Evolutionary conservation across 2,113 vertebrate genomes (phyloP).

Genomic region (Eira barbara): DNA sequence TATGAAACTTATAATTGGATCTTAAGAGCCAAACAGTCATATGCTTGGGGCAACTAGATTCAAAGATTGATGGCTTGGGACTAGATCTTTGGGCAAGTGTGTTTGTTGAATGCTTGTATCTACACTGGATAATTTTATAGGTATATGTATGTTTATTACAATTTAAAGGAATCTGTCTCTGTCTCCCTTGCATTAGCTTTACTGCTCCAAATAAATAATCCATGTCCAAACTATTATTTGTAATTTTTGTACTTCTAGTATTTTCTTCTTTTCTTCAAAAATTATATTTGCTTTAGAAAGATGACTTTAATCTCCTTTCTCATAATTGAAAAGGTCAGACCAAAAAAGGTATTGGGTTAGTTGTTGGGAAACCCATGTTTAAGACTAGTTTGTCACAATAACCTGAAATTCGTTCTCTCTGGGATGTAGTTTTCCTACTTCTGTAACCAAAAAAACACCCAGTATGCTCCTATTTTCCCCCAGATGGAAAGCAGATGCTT

Average conservation of each 20-base stretch:
- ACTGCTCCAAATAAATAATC: not conserved
- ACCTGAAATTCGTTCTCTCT: not conserved
- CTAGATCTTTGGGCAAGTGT: not conserved
- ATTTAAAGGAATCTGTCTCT: not conserved
- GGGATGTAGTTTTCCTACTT: not conserved
- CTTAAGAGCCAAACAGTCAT: not conserved
- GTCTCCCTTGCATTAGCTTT: not conserved
- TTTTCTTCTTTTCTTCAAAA: not conserved
- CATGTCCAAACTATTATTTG: not conserved
- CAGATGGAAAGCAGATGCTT: not conserved
- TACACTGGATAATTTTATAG: not conserved
- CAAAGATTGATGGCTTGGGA: not conserved
- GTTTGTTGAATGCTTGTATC: not conserved
- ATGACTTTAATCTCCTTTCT: not conserved
- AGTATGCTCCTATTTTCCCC: not conserved
- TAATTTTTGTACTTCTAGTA: not conserved
- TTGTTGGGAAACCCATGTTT: not conserved
- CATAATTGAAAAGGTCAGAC: not conserved
- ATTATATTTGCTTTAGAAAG: not conserved
- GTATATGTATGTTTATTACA: not conserved
- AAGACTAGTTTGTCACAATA: not conserved
- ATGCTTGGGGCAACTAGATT: not conserved
- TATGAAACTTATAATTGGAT: not conserved
- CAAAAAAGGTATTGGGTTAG: not conserved
- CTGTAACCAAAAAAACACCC: not conserved